These are phyloP conservation scores for Ormyrus nitidulus DNA, from an alignment of 2,888 invertebrate species.

Conservation along the genomic window DNA sequence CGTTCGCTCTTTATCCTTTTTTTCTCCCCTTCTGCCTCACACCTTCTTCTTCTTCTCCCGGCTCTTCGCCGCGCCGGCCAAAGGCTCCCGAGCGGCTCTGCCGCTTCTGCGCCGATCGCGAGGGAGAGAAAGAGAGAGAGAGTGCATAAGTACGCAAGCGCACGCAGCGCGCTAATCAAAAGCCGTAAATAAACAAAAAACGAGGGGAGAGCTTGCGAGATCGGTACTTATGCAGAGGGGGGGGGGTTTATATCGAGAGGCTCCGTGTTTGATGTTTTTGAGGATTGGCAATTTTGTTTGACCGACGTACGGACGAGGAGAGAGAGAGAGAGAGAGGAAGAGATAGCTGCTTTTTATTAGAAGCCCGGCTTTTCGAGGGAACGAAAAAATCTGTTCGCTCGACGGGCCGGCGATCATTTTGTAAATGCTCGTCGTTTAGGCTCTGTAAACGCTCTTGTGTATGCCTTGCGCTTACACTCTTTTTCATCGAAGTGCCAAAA, in stretches of 20 bases:
- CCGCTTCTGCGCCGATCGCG: too few relatives aligned
- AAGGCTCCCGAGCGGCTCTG: too few relatives aligned
- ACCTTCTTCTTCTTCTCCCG: too few relatives aligned
- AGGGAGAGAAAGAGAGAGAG: too few relatives aligned
- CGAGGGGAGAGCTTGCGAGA: not conserved
- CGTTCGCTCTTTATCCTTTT: conserved; percentile 40
- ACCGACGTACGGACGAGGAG: conserved; percentile 36
- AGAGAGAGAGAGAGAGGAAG: conserved; percentile 56
- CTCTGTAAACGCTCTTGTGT: too few relatives aligned
- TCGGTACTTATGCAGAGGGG: too few relatives aligned
- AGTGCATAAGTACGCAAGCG: conserved; percentile 12
- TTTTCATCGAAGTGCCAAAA: too few relatives aligned
- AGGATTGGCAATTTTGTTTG: not conserved
- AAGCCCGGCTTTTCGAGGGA: not conserved
- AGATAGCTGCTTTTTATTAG: not conserved
- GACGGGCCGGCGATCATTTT: not conserved
- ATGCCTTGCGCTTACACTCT: too few relatives aligned
- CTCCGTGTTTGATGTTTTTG: not conserved
- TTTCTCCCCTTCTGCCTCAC: not conserved
- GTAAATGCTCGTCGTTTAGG: conserved; percentile 12
- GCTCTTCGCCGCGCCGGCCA: too few relatives aligned
- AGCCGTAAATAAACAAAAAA: conserved; percentile 54
- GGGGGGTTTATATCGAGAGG: too few relatives aligned
- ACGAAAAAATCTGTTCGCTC: not conserved
- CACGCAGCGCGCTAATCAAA: conserved; percentile 46